Conservation (phyloP, 2,888 invertebrate species). For the Monoplex corrugatus region DNA sequence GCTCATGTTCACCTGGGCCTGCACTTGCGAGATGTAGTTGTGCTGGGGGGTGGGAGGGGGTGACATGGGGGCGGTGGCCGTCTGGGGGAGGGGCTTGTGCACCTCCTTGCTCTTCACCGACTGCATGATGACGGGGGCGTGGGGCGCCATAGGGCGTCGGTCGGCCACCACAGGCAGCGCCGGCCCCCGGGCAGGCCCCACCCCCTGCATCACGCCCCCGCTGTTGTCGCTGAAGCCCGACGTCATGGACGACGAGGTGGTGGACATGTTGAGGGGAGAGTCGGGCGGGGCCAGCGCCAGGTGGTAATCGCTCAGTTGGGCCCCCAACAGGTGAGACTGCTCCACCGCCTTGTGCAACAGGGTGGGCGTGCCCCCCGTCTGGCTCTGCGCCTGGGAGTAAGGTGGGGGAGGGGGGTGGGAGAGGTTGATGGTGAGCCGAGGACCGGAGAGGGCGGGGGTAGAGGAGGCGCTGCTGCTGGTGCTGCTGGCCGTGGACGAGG, state of each 20-base stretch:
- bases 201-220: slow-evolving; percentile 41
- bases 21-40: slow-evolving; percentile 76
- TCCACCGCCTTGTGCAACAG: slow-evolving; percentile 58
- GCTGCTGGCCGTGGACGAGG: slow-evolving; percentile 46
- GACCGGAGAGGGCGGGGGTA: slow-evolving; percentile 48
- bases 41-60: slow-evolving; percentile 74
- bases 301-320: slow-evolving; percentile 12
- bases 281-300: slow-evolving; percentile 32
- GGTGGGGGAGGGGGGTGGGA: slow-evolving; percentile 56
- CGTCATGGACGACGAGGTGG: slow-evolving; percentile 46
- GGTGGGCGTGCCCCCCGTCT: slow-evolving; percentile 41
- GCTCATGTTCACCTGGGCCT: slow-evolving; percentile 71
- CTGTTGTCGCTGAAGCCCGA: slow-evolving; percentile 49
- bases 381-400: slow-evolving; percentile 51
- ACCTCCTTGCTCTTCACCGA: slow-evolving; percentile 96
- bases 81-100: slow-evolving; percentile 96
- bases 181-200: slow-evolving; percentile 40
- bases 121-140: slow-evolving; percentile 97
- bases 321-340: slow-evolving; percentile 42
- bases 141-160: slow-evolving; percentile 91
- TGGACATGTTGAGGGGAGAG: slow-evolving; percentile 48
- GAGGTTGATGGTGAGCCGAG: slow-evolving; percentile 56
- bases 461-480: slow-evolving; percentile 53
- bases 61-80: slow-evolving; percentile 93
- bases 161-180: slow-evolving; percentile 84